These are phyloP conservation scores for Tachysurus fulvidraco DNA, from an alignment of 2,113 vertebrate genomes.

Conservation along the genomic window DNA sequence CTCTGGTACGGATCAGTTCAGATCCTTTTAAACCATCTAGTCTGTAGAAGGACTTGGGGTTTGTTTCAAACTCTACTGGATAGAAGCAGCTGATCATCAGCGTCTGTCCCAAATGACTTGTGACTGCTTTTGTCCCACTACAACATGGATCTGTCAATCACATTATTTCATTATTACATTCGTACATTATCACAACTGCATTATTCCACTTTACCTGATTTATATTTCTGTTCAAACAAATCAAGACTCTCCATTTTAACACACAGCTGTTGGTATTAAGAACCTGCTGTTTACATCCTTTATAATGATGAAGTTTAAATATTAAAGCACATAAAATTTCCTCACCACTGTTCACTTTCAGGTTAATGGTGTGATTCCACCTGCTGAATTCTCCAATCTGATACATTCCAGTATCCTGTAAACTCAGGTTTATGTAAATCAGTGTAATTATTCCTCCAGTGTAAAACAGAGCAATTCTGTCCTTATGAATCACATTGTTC, in stretches of 20 bases:
- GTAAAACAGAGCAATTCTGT: slow-evolving; percentile 27
- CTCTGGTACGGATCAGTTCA: neutral
- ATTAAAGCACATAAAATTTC: neutral
- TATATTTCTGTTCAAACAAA: too few species aligned
- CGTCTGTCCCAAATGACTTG: neutral
- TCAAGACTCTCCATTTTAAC: too few species aligned
- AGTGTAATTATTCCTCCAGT: neutral
- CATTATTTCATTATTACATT: neutral
- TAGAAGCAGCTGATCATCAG: slow-evolving; percentile 13
- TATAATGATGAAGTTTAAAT: neutral
- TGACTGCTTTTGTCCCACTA: neutral
- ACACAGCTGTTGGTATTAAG: too few species aligned
- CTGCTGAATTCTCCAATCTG: neutral
- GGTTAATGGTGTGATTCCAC: neutral
- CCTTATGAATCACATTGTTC: neutral
- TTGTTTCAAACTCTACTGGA: neutral
- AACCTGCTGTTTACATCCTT: too few species aligned
- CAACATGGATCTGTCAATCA: slow-evolving; percentile 31
- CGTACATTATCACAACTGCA: too few species aligned
- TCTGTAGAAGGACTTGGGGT: neutral
- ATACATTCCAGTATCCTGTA: slow-evolving; percentile 18
- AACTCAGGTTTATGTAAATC: slow-evolving; percentile 20
- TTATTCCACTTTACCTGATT: too few species aligned
- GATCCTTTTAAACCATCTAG: rapidly evolving
- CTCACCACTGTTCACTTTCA: slow-evolving; percentile 1